These are phyloP conservation scores for Siniperca undulata DNA, from an alignment of 2,797 vertebrate genomes.

Conservation along the genomic window DNA sequence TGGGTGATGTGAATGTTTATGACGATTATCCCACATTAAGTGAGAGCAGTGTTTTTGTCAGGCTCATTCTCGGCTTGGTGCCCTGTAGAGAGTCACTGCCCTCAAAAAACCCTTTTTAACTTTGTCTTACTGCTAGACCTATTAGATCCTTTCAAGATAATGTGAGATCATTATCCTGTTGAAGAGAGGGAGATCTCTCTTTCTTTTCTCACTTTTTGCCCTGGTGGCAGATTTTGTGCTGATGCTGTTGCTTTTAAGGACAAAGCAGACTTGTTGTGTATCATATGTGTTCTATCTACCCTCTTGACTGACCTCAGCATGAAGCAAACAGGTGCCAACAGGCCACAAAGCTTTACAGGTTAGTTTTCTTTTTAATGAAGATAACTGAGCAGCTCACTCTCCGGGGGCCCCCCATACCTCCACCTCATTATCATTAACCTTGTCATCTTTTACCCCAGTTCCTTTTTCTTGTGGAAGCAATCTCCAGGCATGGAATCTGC, in stretches of 20 bases:
- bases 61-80: background rate
- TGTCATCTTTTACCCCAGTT: background rate
- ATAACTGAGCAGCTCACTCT: background rate
- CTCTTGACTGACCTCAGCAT: background rate
- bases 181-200: background rate
- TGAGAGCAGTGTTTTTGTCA: constrained; percentile 4
- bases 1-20: constrained; percentile 19
- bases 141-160: background rate
- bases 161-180: background rate
- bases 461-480: background rate
- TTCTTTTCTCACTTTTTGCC: background rate
- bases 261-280: background rate
- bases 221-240: background rate
- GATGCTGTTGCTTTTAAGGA: background rate
- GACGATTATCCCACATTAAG: constrained; percentile 32
- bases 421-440: background rate
- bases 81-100: background rate
- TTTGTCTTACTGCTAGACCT: background rate
- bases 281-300: background rate
- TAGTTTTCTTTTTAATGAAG: constrained; percentile 14
- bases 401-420: background rate
- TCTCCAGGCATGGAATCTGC: background rate
- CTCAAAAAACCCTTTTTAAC: background rate
- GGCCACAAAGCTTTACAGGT: background rate
- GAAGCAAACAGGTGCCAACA: background rate